Evolutionary conservation across 2,113 vertebrate species (phyloP), one percentile per base, ranked within the genome.

Genomic region (Megaceryle maxima): DNA sequence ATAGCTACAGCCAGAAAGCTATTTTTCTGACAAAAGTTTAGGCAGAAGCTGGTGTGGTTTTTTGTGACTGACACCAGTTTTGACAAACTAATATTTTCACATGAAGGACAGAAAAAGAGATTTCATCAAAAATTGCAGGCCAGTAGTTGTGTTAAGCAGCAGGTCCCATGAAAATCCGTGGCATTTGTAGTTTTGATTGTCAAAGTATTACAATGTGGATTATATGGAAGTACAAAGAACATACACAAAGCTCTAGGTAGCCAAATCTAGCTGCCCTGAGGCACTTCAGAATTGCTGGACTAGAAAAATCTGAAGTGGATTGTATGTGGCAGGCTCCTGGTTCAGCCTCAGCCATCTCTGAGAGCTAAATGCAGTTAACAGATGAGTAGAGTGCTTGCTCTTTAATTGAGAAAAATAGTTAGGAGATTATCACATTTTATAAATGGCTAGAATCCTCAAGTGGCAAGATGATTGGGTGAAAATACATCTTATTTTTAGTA

Each of bases 401-500:
- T 86, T 92, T 91, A 69, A 87, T 73, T 94, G 94, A 66, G 70
- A 94, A 91, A 83, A 91, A 56, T 69, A 82, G 44, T 96, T 88
- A 91, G 41, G 92, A 98, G 70, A 90, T 79, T 90, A 94, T 92
- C 92, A 56, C 33, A 6, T 69, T 72, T 90, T 81, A 67, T 74
- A 95, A 93, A 97, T 91, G 62, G 44, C 8, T 12, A 25, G 21
- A 91, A 90, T 94, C 46, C 88, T 96, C 68, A 19, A 55, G 64
- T 83, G 83, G 28, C 80, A 97, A 94, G 78, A 28, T 56, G 55
- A 55, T 39, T 1, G 15, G 78, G 74, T 83, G 88, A 81, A 90
- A 95, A 96, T 81, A 60, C 16, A 2, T 80, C 90, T 90, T 97
- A 95, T 97, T 98, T 97, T 97, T 96, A 97, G 88, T 81, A 68